phyloP scores from a whole-genome alignment of 1,140 invertebrate genomes.

The Dendrolimus kikuchii region DNA sequence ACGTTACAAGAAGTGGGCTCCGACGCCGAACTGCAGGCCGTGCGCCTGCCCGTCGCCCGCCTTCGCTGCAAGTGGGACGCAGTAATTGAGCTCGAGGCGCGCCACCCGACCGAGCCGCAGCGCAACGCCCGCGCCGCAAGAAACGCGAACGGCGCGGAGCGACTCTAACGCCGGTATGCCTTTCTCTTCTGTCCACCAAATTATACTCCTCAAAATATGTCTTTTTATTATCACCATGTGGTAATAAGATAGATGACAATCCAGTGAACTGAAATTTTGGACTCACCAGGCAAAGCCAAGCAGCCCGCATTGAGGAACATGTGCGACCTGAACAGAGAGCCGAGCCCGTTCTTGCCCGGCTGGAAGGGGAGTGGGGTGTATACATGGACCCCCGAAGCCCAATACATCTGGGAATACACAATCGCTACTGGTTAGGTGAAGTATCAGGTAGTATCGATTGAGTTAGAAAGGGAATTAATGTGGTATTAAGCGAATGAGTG shows the following conservation, averaged over 20 bases:
- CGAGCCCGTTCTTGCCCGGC: slow-evolving; percentile 81
- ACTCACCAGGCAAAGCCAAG: slow-evolving; percentile 35
- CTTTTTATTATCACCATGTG: too few species aligned
- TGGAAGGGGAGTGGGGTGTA: slow-evolving; percentile 90
- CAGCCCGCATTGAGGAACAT: slow-evolving; percentile 87
- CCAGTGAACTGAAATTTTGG: neutral
- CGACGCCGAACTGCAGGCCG: slow-evolving; percentile 82
- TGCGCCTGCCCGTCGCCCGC: slow-evolving; percentile 73
- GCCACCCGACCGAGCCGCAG: slow-evolving; percentile 84
- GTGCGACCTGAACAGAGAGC: slow-evolving; percentile 86
- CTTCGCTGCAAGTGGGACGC: slow-evolving; percentile 75
- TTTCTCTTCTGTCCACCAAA: slow-evolving; percentile 23
- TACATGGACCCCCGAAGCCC: slow-evolving; percentile 85
- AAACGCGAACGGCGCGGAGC: slow-evolving; percentile 63
- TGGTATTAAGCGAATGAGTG: neutral
- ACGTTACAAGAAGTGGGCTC: slow-evolving; percentile 76
- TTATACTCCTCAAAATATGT: neutral
- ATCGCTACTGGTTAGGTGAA: neutral
- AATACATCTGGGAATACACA: slow-evolving; percentile 76
- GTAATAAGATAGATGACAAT: neutral
- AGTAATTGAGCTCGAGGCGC: slow-evolving; percentile 90
- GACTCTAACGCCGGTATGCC: slow-evolving; percentile 13
- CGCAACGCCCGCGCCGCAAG: slow-evolving; percentile 83
- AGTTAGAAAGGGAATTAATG: too few species aligned
- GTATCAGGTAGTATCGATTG: neutral